These are phyloP conservation scores for Cheiracanthium punctorium DNA, from an alignment of 2,888 invertebrate species.

Conservation along the genomic window DNA sequence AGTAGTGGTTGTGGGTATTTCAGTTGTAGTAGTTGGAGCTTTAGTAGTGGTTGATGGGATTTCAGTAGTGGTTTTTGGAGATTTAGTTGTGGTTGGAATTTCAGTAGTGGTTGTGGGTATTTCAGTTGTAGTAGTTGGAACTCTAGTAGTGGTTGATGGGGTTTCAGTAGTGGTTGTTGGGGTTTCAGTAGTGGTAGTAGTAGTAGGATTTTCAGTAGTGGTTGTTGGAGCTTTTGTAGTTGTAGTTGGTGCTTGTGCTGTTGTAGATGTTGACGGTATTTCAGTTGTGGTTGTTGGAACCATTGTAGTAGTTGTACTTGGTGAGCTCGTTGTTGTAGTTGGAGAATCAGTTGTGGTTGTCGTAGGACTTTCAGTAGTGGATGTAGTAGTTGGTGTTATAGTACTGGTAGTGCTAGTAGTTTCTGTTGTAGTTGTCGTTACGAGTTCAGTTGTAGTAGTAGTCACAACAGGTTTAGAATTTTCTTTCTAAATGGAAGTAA, in stretches of 20 bases:
- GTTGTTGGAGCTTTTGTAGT: not conserved
- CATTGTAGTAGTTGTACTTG: not conserved
- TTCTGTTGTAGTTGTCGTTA: conserved; percentile 1
- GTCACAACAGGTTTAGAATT: too few species aligned
- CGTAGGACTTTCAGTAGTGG: not conserved
- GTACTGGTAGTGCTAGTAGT: not conserved
- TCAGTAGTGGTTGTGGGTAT: not conserved
- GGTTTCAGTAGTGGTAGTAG: not conserved
- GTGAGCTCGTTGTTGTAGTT: not conserved
- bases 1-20: not conserved
- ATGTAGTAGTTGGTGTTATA: not conserved
- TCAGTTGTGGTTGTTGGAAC: not conserved
- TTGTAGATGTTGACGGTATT: not conserved
- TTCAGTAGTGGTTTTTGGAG: conserved; percentile 5
- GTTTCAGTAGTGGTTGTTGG: conserved; percentile 7
- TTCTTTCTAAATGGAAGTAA: too few species aligned
- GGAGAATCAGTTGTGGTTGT: conserved; percentile 2
- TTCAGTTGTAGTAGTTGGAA: not conserved
- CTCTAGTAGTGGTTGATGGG: not conserved
- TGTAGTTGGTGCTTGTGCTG: not conserved
- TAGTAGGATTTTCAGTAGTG: not conserved
- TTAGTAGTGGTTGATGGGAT: not conserved
- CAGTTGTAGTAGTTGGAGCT: not conserved
- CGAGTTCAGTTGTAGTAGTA: not conserved
- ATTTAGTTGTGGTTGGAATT: not conserved